Evolutionary conservation across 53 echinoderm and acorn worm genomes (phyloP).

Genomic region (Hippasteria phrygiana): DNA sequence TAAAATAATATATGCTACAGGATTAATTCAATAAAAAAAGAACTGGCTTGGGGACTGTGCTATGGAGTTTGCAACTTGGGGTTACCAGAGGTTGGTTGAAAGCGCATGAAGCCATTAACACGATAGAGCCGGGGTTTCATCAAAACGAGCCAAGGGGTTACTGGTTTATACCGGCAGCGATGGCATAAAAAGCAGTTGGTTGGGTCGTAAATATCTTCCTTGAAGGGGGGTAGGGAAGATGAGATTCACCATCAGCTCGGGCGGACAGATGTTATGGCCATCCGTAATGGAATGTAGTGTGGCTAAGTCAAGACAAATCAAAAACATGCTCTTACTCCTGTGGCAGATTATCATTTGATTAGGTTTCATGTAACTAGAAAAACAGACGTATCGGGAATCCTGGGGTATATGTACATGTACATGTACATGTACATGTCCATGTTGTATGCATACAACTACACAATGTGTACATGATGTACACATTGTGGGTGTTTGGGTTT

Average conservation of each 20-base stretch:
- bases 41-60: background rate
- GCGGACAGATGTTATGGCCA: slow-evolving; percentile 32
- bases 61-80: background rate
- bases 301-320: slow-evolving; percentile 32
- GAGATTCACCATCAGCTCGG: background rate
- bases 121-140: background rate
- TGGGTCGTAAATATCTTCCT: background rate
- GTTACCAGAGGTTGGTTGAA: background rate
- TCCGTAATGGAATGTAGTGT: background rate
- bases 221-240: background rate
- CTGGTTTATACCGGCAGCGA: background rate
- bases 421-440: slow-evolving; percentile 18
- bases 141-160: slow-evolving; percentile 30
- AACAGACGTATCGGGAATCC: too few relatives aligned
- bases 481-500: too few relatives aligned
- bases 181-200: slow-evolving; percentile 4
- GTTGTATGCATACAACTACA: too few relatives aligned
- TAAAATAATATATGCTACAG: slow-evolving; percentile 30
- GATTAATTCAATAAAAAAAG: slow-evolving; percentile 57
- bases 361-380: slow-evolving; percentile 13
- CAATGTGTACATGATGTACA: too few relatives aligned
- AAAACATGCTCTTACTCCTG: background rate
- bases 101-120: background rate
- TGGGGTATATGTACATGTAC: slow-evolving; percentile 4
- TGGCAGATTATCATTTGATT: slow-evolving; percentile 37